phyloP scores from a whole-genome alignment of 2,888 invertebrate species.

The Pristionchus entomophagus region DNA sequence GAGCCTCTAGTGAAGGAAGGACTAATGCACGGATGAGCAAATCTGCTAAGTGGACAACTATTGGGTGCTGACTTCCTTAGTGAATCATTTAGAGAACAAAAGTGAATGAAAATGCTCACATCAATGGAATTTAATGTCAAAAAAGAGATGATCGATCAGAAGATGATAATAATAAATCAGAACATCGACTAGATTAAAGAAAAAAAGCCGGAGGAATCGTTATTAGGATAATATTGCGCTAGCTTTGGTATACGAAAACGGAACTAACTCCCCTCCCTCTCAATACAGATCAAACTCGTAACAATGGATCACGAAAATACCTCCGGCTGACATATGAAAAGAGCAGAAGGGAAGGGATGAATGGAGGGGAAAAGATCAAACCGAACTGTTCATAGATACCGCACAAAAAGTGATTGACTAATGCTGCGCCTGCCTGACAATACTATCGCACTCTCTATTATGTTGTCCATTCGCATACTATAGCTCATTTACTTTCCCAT shows the following conservation, averaged over 20 bases:
- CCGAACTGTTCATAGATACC: neutral
- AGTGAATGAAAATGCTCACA: neutral
- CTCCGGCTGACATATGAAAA: too few species aligned
- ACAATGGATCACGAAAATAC: too few species aligned
- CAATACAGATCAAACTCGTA: too few species aligned
- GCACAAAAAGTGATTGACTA: neutral
- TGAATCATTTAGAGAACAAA: neutral
- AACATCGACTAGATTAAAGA: too few species aligned
- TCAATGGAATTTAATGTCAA: too few species aligned
- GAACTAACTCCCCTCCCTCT: neutral
- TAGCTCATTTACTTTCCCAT: too few species aligned
- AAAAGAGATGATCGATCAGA: too few species aligned
- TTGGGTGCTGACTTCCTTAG: neutral
- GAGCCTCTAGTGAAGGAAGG: neutral
- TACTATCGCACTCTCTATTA: neutral
- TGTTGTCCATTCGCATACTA: too few species aligned
- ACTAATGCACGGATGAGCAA: slow-evolving; percentile 3
- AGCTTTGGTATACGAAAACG: neutral
- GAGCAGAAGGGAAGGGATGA: neutral
- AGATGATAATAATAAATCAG: too few species aligned
- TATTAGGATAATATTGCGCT: too few species aligned
- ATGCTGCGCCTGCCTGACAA: neutral
- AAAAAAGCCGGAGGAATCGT: too few species aligned
- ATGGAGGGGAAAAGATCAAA: neutral
- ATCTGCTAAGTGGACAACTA: slow-evolving; percentile 22